A percentile compares a stretch with the other conserved stretches of the same genome.
These are phyloP conservation scores for Priocnemis perturbator DNA, from an alignment of 2,888 invertebrate species.

Conservation along the genomic window DNA sequence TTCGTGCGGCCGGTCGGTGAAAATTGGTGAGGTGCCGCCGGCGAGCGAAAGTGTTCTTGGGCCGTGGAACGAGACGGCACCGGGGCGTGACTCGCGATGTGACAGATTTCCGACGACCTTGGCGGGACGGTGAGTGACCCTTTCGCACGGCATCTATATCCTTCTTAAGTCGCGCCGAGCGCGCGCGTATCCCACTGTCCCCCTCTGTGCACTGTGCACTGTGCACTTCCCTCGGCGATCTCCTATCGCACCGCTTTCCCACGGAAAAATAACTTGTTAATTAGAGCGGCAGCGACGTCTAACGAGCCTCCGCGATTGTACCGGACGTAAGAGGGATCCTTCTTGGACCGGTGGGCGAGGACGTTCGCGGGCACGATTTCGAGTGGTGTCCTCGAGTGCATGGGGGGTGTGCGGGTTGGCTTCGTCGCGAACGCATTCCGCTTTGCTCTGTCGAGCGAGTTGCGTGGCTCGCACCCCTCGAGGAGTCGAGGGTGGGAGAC, in stretches of 20 bases:
- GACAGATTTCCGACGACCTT: conserved; percentile 56
- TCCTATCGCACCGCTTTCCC: conserved; percentile 54
- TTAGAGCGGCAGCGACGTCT: conserved; percentile 30
- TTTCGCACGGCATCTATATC: conserved; percentile 41
- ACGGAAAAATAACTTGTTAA: conserved; percentile 63
- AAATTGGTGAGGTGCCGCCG: conserved; percentile 4
- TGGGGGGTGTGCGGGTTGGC: too few species aligned
- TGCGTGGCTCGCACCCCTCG: too few species aligned
- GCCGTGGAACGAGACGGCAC: conserved; percentile 5
- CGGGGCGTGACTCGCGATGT: conserved; percentile 25
- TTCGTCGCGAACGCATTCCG: too few species aligned
- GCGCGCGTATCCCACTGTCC: background rate
- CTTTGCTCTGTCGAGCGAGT: too few species aligned
- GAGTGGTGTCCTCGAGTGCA: too few species aligned
- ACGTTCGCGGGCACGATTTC: too few species aligned
- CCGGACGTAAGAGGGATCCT: background rate
- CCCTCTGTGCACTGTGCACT: too few species aligned
- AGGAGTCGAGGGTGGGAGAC: too few species aligned
- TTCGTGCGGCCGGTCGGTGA: background rate
- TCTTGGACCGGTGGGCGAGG: too few species aligned
- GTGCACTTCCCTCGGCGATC: background rate
- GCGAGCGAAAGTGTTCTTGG: conserved; percentile 14
- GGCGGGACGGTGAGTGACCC: conserved; percentile 70
- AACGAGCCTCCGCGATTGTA: conserved; percentile 21
- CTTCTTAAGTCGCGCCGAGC: conserved; percentile 10